These are phyloP conservation scores for Manis javanica DNA, from an alignment of 2,797 vertebrate genomes.

Conservation along the genomic window DNA sequence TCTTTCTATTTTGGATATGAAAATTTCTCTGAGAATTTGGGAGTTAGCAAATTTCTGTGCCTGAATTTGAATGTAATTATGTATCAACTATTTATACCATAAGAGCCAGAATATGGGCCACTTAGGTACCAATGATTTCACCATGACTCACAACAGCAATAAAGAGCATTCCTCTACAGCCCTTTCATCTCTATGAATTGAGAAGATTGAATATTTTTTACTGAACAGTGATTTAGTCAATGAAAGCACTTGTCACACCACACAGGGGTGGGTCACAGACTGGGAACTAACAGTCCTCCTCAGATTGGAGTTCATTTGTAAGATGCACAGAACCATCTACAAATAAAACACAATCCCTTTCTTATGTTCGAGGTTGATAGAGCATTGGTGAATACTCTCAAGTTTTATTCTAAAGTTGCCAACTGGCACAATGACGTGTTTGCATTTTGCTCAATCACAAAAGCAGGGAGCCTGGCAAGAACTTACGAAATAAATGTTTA, in stretches of 20 bases:
- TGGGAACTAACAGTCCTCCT: background rate
- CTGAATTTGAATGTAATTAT: slow-evolving; percentile 31
- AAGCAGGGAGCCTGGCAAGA: background rate
- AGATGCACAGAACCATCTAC: background rate
- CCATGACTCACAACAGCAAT: background rate
- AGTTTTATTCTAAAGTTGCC: background rate
- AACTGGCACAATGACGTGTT: background rate
- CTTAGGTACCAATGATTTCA: slow-evolving; percentile 12
- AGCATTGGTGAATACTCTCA: background rate
- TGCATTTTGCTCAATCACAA: background rate
- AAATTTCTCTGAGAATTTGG: slow-evolving; percentile 60
- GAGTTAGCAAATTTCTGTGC: slow-evolving; percentile 57
- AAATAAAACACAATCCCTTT: background rate
- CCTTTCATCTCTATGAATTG: background rate
- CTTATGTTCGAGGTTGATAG: background rate
- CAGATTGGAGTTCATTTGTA: background rate
- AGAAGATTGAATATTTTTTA: background rate
- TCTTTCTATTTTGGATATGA: slow-evolving; percentile 63
- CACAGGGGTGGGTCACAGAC: background rate
- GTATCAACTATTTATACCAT: background rate
- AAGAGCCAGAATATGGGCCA: slow-evolving; percentile 49
- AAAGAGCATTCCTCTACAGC: background rate
- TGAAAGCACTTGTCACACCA: background rate
- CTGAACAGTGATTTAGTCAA: slow-evolving; percentile 15
- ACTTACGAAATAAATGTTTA: background rate